Conservation (phyloP, 2,888 invertebrate genomes). For the Netelia fuscicornis region DNA sequence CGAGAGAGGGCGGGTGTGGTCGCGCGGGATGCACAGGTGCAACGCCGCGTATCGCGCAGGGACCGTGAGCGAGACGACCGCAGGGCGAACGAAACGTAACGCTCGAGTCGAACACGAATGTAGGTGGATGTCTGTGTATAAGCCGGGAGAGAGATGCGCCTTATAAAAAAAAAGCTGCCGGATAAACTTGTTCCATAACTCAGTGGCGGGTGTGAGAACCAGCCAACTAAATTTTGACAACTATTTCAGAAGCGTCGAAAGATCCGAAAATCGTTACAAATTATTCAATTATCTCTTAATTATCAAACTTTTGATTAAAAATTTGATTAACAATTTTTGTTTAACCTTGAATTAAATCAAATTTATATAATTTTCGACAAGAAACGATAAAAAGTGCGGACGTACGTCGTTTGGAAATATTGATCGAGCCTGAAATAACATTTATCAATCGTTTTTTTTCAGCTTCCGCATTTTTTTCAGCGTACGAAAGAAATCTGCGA, state of each 20-base stretch:
- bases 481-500: no score
- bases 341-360: no score
- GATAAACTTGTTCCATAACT: slow-evolving; percentile 64
- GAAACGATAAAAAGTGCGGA: no score
- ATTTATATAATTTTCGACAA: no score
- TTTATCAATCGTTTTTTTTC: neutral
- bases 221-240: neutral
- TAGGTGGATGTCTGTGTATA: slow-evolving; percentile 1
- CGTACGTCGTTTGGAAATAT: neutral
- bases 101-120: slow-evolving; percentile 11
- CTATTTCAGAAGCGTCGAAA: slow-evolving; percentile 37
- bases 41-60: slow-evolving; percentile 43
- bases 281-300: no score
- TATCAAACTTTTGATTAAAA: no score
- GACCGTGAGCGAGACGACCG: slow-evolving; percentile 30
- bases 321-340: no score
- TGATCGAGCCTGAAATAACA: neutral
- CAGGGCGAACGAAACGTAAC: slow-evolving; percentile 34
- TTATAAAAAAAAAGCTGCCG: slow-evolving; percentile 55
- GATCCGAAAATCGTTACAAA: slow-evolving; percentile 24
- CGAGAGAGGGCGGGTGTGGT: slow-evolving; percentile 33
- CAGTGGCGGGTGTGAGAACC: slow-evolving; percentile 43
- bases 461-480: neutral
- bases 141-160: slow-evolving; percentile 33
- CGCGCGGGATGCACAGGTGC: slow-evolving; percentile 57